Evolutionary conservation across 2,113 vertebrate species (phyloP), one percentile per base, ranked within the genome.

Genomic region (Cardinalis cardinalis): DNA sequence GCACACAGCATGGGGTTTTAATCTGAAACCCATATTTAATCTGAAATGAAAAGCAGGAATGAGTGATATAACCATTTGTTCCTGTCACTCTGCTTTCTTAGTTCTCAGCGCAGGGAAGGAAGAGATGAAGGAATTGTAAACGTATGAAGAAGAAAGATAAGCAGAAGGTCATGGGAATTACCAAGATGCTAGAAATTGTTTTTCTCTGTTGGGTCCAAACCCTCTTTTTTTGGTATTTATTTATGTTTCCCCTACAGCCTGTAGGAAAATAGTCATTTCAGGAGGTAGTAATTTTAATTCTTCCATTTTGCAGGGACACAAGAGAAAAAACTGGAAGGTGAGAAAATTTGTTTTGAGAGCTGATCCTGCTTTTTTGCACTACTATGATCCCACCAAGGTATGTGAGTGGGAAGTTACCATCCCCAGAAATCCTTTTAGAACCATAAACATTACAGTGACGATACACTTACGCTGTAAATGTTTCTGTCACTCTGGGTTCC

Each of bases 251-350:
- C 16, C 25, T 58, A 12, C 12, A 53, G 25, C 28, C 41, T 92
- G n/a, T 36, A 77, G 40, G 36, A 76, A 63, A 85, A 68, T 34
- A 40, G 9, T 20, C 2, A 49, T 71, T 77, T 55, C 56, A 86
- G 36, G n/a, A 72, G 18, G 23, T 21, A 38, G 29, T 60, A 73
- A 85, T 28, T 24, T 72, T 75, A 69, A 52, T 72, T 79, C 4
- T 84, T 64, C 68, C 49, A 61, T 40, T 91, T 87, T 53, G 19
- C 94, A 99, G 99, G 99, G 99, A 17, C 99, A 99, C 96, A 98
- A 99, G 56, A 98, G 99, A 73, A 99, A 99, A 95, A 99, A 99
- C 97, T 99, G 99, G 99, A 99, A 99, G 92, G 98, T 99, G 69
- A 98, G 99, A 59, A 98, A 98, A 75, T 99, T 99, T 89, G 98